These are phyloP conservation scores for Andrena cerasifolii DNA, from an alignment of 1,140 invertebrate genomes.

Conservation along the genomic window DNA sequence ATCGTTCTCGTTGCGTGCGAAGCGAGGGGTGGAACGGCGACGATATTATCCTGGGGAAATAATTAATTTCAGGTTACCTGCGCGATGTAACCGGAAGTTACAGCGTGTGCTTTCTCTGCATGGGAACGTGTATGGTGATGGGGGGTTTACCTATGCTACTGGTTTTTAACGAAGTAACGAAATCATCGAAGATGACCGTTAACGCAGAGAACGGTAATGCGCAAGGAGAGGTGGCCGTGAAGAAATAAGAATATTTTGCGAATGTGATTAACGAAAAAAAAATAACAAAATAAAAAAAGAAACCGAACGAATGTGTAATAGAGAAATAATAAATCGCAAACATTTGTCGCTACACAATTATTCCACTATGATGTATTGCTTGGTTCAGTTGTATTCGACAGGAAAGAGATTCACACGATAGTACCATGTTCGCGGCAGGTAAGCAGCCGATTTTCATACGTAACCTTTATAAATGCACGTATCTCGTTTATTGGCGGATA, in stretches of 20 bases:
- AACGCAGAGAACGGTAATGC: slow-evolving; percentile 60
- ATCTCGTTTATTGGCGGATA: slow-evolving; percentile 36
- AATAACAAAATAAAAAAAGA: neutral
- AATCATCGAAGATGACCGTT: slow-evolving; percentile 77
- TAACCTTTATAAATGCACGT: slow-evolving; percentile 43
- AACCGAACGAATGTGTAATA: slow-evolving; percentile 65
- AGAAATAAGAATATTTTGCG: slow-evolving; percentile 69
- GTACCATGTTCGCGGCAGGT: slow-evolving; percentile 49
- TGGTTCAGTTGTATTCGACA: slow-evolving; percentile 39
- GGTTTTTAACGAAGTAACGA: slow-evolving; percentile 81
- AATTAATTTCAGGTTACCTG: slow-evolving; percentile 82
- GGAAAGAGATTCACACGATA: slow-evolving; percentile 24
- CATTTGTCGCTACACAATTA: slow-evolving; percentile 63
- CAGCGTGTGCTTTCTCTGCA: slow-evolving; percentile 87
- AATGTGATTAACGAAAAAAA: slow-evolving; percentile 61
- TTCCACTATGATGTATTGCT: slow-evolving; percentile 50
- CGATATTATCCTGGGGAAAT: neutral
- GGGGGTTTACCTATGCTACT: slow-evolving; percentile 86
- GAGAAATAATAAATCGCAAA: slow-evolving; percentile 66
- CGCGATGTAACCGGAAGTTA: slow-evolving; percentile 88
- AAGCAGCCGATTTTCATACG: slow-evolving; percentile 44
- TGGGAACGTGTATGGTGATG: slow-evolving; percentile 89
- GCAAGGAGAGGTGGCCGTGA: slow-evolving; percentile 61
- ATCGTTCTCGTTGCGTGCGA: neutral
- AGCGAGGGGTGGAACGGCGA: neutral